A percentile compares a stretch with the other conserved stretches of the same genome.
These are phyloP conservation scores for Danio albolineatus DNA, from an alignment of 2,797 vertebrate species.

Conservation along the genomic window DNA sequence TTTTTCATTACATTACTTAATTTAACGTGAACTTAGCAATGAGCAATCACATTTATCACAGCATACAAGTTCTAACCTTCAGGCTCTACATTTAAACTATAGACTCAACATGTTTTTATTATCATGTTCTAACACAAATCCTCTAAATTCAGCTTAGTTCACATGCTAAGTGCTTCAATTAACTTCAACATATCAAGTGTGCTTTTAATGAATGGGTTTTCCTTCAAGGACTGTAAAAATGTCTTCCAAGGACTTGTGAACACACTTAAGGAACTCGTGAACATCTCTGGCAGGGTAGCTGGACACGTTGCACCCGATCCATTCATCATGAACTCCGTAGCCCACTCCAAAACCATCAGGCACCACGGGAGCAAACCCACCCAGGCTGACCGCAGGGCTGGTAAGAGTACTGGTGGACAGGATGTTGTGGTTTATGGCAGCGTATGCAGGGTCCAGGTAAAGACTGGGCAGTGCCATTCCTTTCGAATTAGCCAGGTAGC, in stretches of 20 bases:
- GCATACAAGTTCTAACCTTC: not conserved
- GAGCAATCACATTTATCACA: not conserved
- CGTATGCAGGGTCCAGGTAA: conserved; percentile 89
- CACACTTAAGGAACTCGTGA: conserved; percentile 87
- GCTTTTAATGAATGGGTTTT: conserved; percentile 72
- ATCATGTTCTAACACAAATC: not conserved
- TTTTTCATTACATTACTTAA: not conserved
- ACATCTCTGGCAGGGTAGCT: conserved; percentile 87
- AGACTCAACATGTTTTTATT: not conserved
- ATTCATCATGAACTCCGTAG: conserved; percentile 88
- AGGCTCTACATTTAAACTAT: not conserved
- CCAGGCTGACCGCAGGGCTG: conserved; percentile 87
- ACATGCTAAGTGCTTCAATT: not conserved
- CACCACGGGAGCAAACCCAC: conserved; percentile 95
- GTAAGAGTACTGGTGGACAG: conserved; percentile 95
- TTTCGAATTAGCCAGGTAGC: conserved; percentile 79
- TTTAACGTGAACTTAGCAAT: not conserved
- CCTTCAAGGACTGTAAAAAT: conserved; percentile 91
- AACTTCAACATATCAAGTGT: not conserved
- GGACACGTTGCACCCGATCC: conserved; percentile 92
- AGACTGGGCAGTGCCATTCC: conserved; percentile 80
- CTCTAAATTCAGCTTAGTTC: not conserved
- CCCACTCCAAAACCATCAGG: conserved; percentile 91
- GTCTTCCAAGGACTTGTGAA: conserved; percentile 89
- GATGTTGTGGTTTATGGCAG: conserved; percentile 91